Conservation (phyloP, 2,888 invertebrate genomes). For the Calliphora vomitoria region DNA sequence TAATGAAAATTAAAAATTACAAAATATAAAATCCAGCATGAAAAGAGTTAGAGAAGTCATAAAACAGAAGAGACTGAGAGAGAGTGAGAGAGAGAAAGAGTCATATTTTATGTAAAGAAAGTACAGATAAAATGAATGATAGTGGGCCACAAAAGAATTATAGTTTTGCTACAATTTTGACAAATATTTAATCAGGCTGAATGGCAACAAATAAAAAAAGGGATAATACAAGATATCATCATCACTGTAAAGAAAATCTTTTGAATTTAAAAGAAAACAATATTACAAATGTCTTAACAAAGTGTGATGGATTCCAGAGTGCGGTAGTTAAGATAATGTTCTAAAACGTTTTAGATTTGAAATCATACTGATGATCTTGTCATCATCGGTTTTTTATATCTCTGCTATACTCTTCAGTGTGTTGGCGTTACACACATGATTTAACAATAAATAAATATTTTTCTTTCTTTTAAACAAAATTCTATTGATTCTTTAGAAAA, state of each 20-base stretch:
- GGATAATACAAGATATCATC: constrained; percentile 15
- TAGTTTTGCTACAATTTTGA: constrained; percentile 74
- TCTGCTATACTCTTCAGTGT: constrained; percentile 70
- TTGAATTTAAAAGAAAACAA: constrained; percentile 17
- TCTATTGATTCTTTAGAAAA: constrained; percentile 61
- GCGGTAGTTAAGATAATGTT: constrained; percentile 23
- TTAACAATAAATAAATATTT: constrained; percentile 69
- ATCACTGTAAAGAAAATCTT: neutral
- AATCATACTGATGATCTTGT: constrained; percentile 50
- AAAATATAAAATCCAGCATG: constrained; percentile 54
- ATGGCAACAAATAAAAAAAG: constrained; percentile 13
- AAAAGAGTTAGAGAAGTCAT: neutral
- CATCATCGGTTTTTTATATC: no score
- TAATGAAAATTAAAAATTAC: constrained; percentile 57
- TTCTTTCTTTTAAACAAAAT: constrained; percentile 5
- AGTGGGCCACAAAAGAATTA: constrained; percentile 2
- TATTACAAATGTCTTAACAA: no score
- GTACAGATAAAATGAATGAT: constrained; percentile 44
- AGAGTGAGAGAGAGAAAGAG: constrained; percentile 10
- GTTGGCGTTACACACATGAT: constrained; percentile 80
- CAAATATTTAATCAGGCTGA: constrained; percentile 77
- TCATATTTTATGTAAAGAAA: neutral
- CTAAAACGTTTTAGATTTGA: constrained; percentile 36
- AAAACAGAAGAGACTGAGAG: neutral
- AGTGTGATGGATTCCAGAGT: neutral